A percentile compares a stretch with the other conserved stretches of the same genome.
phyloP scores from a whole-genome alignment of 2,797 vertebrate species.

The Xiphorhynchus erythropygius region DNA sequence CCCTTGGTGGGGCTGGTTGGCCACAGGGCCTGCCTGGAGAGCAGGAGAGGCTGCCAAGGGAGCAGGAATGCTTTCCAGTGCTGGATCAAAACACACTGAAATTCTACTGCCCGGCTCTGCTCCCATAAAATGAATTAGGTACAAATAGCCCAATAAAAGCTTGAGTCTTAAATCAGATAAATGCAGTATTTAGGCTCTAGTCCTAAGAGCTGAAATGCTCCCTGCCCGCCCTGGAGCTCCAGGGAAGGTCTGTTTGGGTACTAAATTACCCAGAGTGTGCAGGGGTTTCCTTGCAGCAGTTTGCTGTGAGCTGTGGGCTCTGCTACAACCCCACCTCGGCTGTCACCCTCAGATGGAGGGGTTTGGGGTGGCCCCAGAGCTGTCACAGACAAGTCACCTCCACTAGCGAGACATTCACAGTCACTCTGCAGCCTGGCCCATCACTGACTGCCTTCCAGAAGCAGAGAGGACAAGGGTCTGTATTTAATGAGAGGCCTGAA shows the following conservation, averaged over 20 bases:
- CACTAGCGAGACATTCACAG: conserved; percentile 55
- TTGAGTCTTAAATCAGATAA: conserved; percentile 32
- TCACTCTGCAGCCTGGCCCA: conserved; percentile 61
- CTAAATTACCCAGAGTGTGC: background rate
- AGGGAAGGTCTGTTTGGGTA: background rate
- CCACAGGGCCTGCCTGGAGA: conserved; percentile 45
- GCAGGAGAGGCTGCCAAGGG: conserved; percentile 55
- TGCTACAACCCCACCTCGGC: conserved; percentile 43
- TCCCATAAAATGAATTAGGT: conserved; percentile 19
- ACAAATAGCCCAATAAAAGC: conserved; percentile 51
- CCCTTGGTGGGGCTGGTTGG: background rate
- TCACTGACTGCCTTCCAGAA: conserved; percentile 55
- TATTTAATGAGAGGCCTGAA: background rate
- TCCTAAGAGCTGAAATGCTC: background rate
- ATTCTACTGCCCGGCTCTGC: background rate
- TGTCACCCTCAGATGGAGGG: conserved; percentile 52
- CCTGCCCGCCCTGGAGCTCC: background rate
- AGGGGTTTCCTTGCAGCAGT: background rate
- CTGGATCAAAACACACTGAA: conserved; percentile 26
- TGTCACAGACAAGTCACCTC: conserved; percentile 74
- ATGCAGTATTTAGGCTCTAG: background rate
- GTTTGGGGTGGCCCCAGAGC: conserved; percentile 69
- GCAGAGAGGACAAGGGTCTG: background rate
- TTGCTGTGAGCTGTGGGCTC: background rate
- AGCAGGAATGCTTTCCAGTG: conserved; percentile 1